Conservation (phyloP, 2,888 invertebrate genomes). For the Tethea ocularis region DNA sequence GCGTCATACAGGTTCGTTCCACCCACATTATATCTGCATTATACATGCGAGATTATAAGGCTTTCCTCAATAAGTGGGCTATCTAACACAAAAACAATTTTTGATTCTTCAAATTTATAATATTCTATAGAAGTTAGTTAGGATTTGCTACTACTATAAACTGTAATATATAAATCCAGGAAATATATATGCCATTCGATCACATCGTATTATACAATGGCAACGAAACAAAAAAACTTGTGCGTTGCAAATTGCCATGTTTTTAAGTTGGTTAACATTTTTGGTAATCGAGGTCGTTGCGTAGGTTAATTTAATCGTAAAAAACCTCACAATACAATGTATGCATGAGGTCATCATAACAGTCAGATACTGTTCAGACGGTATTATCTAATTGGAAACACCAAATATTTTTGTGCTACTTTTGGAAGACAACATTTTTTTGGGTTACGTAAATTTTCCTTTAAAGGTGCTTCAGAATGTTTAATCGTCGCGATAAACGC, state of each 20-base stretch:
- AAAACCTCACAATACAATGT: neutral
- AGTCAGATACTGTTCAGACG: neutral
- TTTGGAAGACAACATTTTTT: neutral
- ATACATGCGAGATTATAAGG: no score
- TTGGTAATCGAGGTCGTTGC: neutral
- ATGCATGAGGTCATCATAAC: conserved; percentile 1
- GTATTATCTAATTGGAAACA: neutral
- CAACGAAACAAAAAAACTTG: neutral
- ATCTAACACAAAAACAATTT: no score
- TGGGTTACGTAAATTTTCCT: conserved; percentile 1
- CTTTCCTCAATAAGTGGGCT: no score
- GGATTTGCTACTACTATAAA: no score
- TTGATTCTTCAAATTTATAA: no score
- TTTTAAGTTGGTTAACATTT: neutral
- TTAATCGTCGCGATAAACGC: conserved; percentile 1
- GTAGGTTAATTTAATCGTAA: conserved; percentile 3
- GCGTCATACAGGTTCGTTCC: no score
- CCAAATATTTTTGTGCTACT: neutral
- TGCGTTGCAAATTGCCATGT: neutral
- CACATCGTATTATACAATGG: neutral
- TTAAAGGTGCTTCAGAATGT: conserved; percentile 8
- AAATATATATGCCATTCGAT: neutral
- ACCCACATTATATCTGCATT: no score
- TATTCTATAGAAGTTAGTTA: no score
- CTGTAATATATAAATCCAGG: neutral